Evolutionary conservation across 1,140 invertebrate genomes (phyloP), one percentile per base, ranked within the genome.

Genomic region (Wiebesia pumilae): DNA sequence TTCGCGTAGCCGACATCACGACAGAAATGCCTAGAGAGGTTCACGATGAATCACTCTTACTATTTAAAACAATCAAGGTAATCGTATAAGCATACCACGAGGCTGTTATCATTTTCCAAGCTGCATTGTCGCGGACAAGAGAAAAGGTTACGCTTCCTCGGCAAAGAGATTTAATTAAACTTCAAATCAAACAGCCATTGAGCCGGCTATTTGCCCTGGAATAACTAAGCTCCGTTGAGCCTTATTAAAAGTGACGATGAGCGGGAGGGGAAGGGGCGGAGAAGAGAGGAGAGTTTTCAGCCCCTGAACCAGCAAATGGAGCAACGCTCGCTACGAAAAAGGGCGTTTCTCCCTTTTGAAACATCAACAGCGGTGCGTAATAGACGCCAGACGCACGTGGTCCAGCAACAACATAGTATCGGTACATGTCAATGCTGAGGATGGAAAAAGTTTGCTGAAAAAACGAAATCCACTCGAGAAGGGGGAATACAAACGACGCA

Each of bases 151-250:
- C 38, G 14, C 73, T 75, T 47, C n/a, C 0, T 7, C 33, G 19
- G 27, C 30, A 58, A 43, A 62, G 35, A 73, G 78, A 71, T 81
- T 81, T 85, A 81, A 85, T 85, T 71, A 81, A 85, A 75, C 71
- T 71, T 12, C 30, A 16, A 82, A 54, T 82, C 58, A 58, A 78
- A 77, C 71, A 51, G 33, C 65, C 51, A 82, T 35, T 30, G 67
- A 73, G 33, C 6, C 19, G 54, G 54, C 54, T 81, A 27, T 82
- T 73, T 62, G 12, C 35, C 69, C 58, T n/a, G 71, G 67, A 87
- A 54, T n/a, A 67, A 27, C 51, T 40, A 40, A 67, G 71, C 67
- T 33, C 67, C 65, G 21, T 38, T 10, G 75, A 85, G 77, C 33
- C 84, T 79, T 80, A 84, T 84, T 84, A 84, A 84, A 80, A 80